These are phyloP conservation scores for Lucifuga dentata DNA, from an alignment of 2,113 vertebrate species.

Conservation along the genomic window DNA sequence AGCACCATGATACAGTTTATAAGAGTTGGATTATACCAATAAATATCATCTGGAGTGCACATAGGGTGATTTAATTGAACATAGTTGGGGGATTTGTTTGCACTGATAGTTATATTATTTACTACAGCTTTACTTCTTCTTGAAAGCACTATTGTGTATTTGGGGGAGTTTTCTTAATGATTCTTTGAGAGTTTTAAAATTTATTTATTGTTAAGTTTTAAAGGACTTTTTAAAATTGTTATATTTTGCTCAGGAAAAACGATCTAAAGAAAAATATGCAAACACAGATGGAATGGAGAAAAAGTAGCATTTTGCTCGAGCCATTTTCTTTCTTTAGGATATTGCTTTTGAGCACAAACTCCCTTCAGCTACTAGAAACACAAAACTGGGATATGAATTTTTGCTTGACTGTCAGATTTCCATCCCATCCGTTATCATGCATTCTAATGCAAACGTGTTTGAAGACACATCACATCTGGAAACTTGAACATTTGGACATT, in stretches of 20 bases:
- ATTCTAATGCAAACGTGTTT: background rate
- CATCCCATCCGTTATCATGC: background rate
- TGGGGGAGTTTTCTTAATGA: slow-evolving; percentile 4
- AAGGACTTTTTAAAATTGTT: slow-evolving; percentile 13
- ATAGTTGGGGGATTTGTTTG: slow-evolving; percentile 16
- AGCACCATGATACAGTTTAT: background rate
- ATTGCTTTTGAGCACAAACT: background rate
- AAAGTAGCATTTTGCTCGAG: background rate
- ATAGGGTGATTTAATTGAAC: background rate
- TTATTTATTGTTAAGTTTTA: slow-evolving; percentile 31
- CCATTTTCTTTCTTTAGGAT: background rate
- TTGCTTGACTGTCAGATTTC: no score
- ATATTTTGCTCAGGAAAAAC: slow-evolving; percentile 22
- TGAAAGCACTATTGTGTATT: background rate
- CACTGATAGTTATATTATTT: slow-evolving; percentile 13
- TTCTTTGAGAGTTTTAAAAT: slow-evolving; percentile 31
- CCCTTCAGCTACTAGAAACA: background rate
- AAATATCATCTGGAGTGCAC: background rate
- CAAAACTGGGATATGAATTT: background rate
- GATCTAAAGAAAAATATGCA: background rate
- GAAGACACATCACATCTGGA: background rate
- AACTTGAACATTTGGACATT: slow-evolving; percentile 3
- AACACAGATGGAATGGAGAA: background rate
- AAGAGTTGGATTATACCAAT: background rate
- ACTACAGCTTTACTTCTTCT: slow-evolving; percentile 12